Percentiles rank a stretch among this genome's conserved stretches.
Conservation (phyloP, 2,797 vertebrate species). For the Anableps anableps region DNA sequence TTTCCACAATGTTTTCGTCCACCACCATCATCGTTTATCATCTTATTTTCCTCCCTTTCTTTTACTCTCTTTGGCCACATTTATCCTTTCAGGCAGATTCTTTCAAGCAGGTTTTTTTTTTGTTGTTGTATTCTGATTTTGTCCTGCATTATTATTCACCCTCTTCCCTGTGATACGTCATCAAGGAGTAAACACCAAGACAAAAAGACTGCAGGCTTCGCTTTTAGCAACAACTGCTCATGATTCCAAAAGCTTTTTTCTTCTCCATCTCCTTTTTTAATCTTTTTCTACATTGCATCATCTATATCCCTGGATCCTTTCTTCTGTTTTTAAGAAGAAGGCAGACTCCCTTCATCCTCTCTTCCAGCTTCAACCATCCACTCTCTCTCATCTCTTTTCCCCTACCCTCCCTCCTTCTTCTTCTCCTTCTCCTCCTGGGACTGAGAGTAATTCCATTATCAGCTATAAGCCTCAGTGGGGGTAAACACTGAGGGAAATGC, state of each 20-base stretch:
- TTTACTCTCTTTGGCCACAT: conserved; percentile 25
- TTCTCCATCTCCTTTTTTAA: conserved; percentile 15
- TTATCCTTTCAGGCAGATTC: conserved; percentile 43
- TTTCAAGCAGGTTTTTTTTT: conserved; percentile 47
- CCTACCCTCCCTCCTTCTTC: conserved; percentile 35
- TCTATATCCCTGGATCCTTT: conserved; percentile 14
- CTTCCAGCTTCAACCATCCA: conserved; percentile 37
- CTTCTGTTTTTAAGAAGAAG: conserved; percentile 28
- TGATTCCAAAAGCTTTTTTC: conserved; percentile 30
- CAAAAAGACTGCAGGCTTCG: conserved; percentile 39
- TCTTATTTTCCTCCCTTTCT: conserved; percentile 23
- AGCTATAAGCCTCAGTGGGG: conserved; percentile 73
- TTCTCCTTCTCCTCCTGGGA: conserved; percentile 58
- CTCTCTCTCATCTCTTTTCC: conserved; percentile 39
- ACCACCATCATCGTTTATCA: conserved; percentile 20
- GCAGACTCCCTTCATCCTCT: conserved; percentile 34
- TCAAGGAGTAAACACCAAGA: conserved; percentile 54
- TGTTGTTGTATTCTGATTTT: conserved; percentile 37
- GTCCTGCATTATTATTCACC: conserved; percentile 59
- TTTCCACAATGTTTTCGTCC: conserved; percentile 22
- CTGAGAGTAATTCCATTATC: conserved; percentile 81
- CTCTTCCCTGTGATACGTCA: conserved; percentile 52
- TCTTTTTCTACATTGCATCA: conserved; percentile 29
- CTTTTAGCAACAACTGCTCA: conserved; percentile 42
- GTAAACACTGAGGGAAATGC: conserved; percentile 76